Evolutionary conservation across 2,888 invertebrate species (phyloP).

Genomic region (Andricus quercusramuli): DNA sequence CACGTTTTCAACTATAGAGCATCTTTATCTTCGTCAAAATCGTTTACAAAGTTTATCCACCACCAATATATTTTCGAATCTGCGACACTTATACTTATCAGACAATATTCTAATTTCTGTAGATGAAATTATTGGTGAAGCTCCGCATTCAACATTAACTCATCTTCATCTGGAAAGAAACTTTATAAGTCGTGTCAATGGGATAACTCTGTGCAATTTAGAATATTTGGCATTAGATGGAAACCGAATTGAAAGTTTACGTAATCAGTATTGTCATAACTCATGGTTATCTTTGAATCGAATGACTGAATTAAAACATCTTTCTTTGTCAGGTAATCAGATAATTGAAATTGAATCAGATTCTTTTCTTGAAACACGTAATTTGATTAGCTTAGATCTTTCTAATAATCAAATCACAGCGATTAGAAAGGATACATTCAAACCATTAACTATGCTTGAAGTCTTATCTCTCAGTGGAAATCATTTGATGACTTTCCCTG

Average conservation of each 20-base stretch:
- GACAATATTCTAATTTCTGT: constrained; percentile 62
- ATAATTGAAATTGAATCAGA: constrained; percentile 59
- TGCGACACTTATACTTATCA: constrained; percentile 64
- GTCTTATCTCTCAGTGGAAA: constrained; percentile 57
- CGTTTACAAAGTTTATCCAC: not conserved
- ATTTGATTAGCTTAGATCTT: constrained; percentile 61
- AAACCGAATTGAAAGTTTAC: constrained; percentile 64
- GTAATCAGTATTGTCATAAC: constrained; percentile 57
- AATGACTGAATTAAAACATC: constrained; percentile 58
- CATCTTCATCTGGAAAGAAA: constrained; percentile 66
- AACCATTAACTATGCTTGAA: constrained; percentile 55
- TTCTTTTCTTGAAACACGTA: constrained; percentile 60
- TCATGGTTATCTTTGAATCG: constrained; percentile 56
- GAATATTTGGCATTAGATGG: constrained; percentile 62
- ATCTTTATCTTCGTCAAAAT: not conserved
- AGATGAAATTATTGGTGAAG: constrained; percentile 58
- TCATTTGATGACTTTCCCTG: not conserved
- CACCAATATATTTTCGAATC: constrained; percentile 33
- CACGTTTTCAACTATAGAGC: not conserved
- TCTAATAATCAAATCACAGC: constrained; percentile 62
- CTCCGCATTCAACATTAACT: constrained; percentile 48
- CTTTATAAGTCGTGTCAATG: constrained; percentile 58
- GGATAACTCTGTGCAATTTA: constrained; percentile 54
- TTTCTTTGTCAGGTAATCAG: constrained; percentile 62
- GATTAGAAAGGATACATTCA: constrained; percentile 56